Conservation (phyloP, 2,113 vertebrate genomes). For the Pleuronectes platessa region DNA sequence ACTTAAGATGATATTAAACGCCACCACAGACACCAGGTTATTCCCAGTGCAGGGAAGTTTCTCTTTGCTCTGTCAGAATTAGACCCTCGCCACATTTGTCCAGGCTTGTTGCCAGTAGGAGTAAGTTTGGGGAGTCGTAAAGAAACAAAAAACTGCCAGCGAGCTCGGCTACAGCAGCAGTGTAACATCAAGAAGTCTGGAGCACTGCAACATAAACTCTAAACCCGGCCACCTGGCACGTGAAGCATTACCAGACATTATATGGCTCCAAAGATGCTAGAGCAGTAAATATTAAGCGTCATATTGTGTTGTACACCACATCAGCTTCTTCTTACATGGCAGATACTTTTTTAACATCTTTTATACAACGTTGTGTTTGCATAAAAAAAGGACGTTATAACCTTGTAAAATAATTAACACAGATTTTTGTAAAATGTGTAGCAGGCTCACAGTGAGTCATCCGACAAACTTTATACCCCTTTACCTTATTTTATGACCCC, state of each 20-base stretch:
- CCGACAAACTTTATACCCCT: conserved; percentile 18
- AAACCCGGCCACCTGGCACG: conserved; percentile 53
- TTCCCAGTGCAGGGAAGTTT: conserved; percentile 27
- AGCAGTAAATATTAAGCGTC: conserved; percentile 17
- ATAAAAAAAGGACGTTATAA: conserved; percentile 5
- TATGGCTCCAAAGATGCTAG: conserved; percentile 6
- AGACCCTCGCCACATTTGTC: conserved; percentile 49
- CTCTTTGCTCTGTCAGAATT: conserved; percentile 39
- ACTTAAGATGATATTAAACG: conserved; percentile 25
- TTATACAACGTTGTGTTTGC: neutral
- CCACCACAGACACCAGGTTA: conserved; percentile 15
- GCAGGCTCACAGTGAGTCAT: conserved; percentile 27
- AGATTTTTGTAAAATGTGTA: conserved; percentile 2
- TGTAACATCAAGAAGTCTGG: conserved; percentile 40
- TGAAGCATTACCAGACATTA: conserved; percentile 36
- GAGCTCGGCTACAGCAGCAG: conserved; percentile 39
- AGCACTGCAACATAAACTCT: conserved; percentile 59
- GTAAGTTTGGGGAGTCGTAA: conserved; percentile 51
- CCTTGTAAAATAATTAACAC: conserved; percentile 3
- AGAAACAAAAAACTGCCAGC: conserved; percentile 33
- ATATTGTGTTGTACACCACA: neutral
- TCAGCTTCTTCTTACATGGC: conserved; percentile 1
- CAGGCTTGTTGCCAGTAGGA: conserved; percentile 55
- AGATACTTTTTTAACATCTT: conserved; percentile 7
- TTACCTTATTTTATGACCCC: conserved; percentile 30